A percentile compares a stretch with the other conserved stretches of the same genome.
Evolutionary conservation across 2,888 invertebrate species (phyloP).

Genomic region (Diaperis boleti): DNA sequence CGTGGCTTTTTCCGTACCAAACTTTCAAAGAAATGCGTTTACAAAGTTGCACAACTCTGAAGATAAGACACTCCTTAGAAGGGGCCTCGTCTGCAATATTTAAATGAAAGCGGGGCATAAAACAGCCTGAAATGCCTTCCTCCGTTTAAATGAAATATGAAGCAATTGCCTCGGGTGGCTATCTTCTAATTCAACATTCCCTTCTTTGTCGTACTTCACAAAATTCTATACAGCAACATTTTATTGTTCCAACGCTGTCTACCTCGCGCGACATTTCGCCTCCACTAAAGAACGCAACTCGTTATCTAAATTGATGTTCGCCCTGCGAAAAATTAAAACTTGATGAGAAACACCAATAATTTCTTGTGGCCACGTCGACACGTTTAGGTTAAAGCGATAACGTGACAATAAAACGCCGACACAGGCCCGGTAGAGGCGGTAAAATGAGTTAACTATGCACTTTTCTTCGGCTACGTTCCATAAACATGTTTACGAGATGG

Average conservation of each 20-base stretch:
- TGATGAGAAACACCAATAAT: constrained; percentile 1
- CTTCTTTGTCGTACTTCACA: neutral
- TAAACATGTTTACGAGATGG: constrained; percentile 22
- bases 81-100: constrained; percentile 13
- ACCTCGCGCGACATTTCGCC: constrained; percentile 6
- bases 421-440: constrained; percentile 8
- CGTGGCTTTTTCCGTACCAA: neutral
- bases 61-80: constrained; percentile 13
- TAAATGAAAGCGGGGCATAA: constrained; percentile 15
- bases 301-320: constrained; percentile 21
- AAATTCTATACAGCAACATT: constrained; percentile 9
- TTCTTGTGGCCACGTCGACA: neutral
- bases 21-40: constrained; percentile 8
- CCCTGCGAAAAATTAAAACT: constrained; percentile 1
- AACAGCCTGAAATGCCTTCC: neutral
- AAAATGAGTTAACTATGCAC: constrained; percentile 32
- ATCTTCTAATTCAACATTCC: constrained; percentile 21
- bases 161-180: constrained; percentile 18
- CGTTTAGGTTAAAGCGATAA: constrained; percentile 18
- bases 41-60: constrained; percentile 9
- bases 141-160: constrained; percentile 19
- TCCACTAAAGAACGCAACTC: constrained; percentile 2
- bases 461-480: constrained; percentile 20
- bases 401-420: constrained; percentile 9
- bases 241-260: constrained; percentile 10